Base-by-base conservation (phyloP, 2,888 invertebrate genomes). In the Lithophane leautieri region DNA sequence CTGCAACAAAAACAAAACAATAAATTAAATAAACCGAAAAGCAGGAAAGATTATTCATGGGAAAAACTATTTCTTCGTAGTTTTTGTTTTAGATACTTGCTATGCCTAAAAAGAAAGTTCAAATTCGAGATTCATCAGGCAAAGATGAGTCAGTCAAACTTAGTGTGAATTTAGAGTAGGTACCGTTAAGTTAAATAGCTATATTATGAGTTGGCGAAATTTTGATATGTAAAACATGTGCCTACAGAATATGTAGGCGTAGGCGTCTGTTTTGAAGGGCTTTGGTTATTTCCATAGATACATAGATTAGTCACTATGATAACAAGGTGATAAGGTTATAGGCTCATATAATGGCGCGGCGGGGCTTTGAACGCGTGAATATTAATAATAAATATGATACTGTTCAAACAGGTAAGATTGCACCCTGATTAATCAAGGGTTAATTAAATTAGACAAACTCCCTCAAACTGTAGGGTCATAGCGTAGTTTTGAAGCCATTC, bases 151-250 rank as follows among this genome's bases (percentile, higher is more conserved):
- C 81, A 81, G 68, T 69, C 34, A 52, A 52, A 50, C 2, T 62
- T 52, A 44, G 22, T 44, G 50, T 56, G 78, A 82, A 77, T 61
- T 69, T 69, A 44, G 44, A 72, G 28, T 47, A 72, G 60, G 65
- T 44, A 76, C 54, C 58, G 80, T 77, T 82, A 63, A 2, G 22
- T 60, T 60, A 44, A 68, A 82, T 82, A 82, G 60, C n/a, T 77
- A 52, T 25, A 52, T 61, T 8, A 66, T 80, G 80, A 82, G 60
- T 34, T 63, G 78, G 52, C 56, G 11, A 25, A 1, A 25, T 25
- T n/a, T 19, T 16, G 11, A 16, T 60, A 7, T 40, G 25, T 28
- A 42, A 0, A 77, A 56, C 4, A 22, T 44, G 28, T 44, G 12
- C 9, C 4, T 54, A 3, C 12, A 19, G 22, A 47, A 2, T 40